A percentile compares a stretch with the other conserved stretches of the same genome.
Conservation (phyloP, 2,797 vertebrate species). For the Orientallactaga sibirica region DNA sequence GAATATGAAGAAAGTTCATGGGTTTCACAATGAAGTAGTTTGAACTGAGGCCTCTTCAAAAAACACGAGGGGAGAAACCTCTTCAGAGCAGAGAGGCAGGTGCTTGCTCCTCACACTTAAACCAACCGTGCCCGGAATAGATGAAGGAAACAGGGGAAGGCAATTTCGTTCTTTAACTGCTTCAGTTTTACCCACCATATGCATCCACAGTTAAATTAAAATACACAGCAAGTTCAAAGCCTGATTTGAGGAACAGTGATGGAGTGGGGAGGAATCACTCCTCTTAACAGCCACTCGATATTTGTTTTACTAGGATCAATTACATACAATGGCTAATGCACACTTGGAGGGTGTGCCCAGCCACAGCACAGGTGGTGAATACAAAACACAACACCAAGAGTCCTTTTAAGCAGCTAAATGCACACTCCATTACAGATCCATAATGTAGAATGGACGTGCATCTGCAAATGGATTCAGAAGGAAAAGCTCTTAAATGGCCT, state of each 20-base stretch:
- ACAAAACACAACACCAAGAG: constrained; percentile 78
- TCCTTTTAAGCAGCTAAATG: constrained; percentile 81
- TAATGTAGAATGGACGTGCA: constrained; percentile 75
- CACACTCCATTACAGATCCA: constrained; percentile 82
- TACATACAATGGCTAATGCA: constrained; percentile 77
- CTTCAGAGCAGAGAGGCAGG: background rate
- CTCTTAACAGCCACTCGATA: constrained; percentile 75
- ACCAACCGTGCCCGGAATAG: background rate
- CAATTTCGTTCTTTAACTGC: constrained; percentile 59
- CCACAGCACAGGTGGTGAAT: constrained; percentile 73
- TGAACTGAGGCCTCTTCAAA: background rate
- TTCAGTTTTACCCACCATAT: constrained; percentile 53
- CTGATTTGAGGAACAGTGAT: constrained; percentile 44
- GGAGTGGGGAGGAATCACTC: constrained; percentile 59
- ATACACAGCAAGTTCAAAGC: constrained; percentile 68
- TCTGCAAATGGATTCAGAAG: constrained; percentile 80
- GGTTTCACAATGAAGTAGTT: background rate
- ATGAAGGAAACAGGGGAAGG: background rate
- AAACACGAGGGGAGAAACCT: background rate
- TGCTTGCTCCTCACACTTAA: background rate
- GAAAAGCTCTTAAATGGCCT: constrained; percentile 80
- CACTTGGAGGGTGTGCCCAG: background rate
- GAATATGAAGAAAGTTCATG: background rate
- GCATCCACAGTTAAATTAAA: constrained; percentile 71
- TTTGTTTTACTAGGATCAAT: constrained; percentile 76